Base-by-base conservation (phyloP, 1,140 invertebrate genomes). In the Eriocheir sinensis region DNA sequence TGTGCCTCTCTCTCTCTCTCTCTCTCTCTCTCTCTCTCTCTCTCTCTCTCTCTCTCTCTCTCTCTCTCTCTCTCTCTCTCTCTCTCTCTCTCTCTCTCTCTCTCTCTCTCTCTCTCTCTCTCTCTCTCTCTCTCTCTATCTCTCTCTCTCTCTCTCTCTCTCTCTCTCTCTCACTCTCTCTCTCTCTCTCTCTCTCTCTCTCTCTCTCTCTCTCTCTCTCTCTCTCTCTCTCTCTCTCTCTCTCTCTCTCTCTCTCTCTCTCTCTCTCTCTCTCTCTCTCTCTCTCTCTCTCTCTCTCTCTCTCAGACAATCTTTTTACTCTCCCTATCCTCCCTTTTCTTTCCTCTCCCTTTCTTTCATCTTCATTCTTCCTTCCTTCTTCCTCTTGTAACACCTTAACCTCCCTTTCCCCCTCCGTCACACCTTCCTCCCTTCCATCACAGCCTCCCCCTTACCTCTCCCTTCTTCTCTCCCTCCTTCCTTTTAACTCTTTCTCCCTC, bases 91-190 rank as follows among this genome's bases (percentile, higher is more conserved):
- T 88, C 9, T 88, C 30, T 32, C 2, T 88, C n/a, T 36, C 32
- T 91, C 48, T 72, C 34, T 72, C 89, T 91, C 53, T 91, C 53
- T 91, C 48, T 91, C 48, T 60, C 89, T 72, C 89, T 91, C 89
- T 91, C 89, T 91, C 89, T 72, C 48, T 72, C 32, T 27, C 32
- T 32, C 41, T 32, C 17, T 53, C 41, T n/a, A 15, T n/a, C 32
- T 27, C 53, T 53, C 34, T 53, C 48, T 53, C 34, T 53, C 53
- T 60, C 32, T 32, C 53, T 34, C 6, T 38, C 27, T 27, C 41
- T 60, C 36, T 91, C 40, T 30, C 38, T 41, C 21, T 41, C n/a
- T n/a, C n/a, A n/a, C n/a, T n/a, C n/a, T n/a, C n/a, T n/a, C n/a
- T n/a, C n/a, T n/a, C n/a, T n/a, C n/a, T n/a, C 3, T 41, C n/a